Percentiles rank a stretch among this genome's conserved stretches.
Conservation (phyloP, 2,888 invertebrate species). For the Oxyteleia sp. region DNA sequence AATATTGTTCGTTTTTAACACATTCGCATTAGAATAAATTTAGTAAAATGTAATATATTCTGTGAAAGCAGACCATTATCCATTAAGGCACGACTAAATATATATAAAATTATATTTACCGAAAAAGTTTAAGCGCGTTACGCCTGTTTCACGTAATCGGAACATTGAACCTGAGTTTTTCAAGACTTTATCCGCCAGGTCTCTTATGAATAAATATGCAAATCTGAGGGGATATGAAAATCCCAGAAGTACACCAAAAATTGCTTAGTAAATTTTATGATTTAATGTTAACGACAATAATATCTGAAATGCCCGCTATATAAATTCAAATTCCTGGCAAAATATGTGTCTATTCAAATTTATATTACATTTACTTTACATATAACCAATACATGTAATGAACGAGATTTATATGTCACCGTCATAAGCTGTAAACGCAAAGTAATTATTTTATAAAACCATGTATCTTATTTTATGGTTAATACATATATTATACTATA, state of each 20-base stretch:
- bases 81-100: too few species aligned
- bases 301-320: conserved; percentile 11
- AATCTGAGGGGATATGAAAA: conserved; percentile 16
- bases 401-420: conserved; percentile 5
- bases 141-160: too few species aligned
- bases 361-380: conserved; percentile 27
- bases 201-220: conserved; percentile 32
- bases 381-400: conserved; percentile 8
- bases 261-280: conserved; percentile 31
- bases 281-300: conserved; percentile 28
- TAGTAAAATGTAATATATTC: too few species aligned
- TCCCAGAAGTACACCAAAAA: conserved; percentile 22
- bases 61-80: too few species aligned
- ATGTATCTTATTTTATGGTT: conserved; percentile 3
- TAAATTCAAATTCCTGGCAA: conserved; percentile 7
- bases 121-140: too few species aligned
- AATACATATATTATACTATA: background rate
- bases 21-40: too few species aligned
- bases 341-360: conserved; percentile 30
- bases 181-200: conserved; percentile 15
- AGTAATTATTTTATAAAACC: conserved; percentile 12
- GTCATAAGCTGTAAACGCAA: conserved; percentile 8
- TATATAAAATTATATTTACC: too few species aligned
- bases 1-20: too few species aligned
- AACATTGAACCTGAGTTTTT: conserved; percentile 16